phyloP scores from a whole-genome alignment of 1,140 invertebrate species.

The Penaeus indicus region DNA sequence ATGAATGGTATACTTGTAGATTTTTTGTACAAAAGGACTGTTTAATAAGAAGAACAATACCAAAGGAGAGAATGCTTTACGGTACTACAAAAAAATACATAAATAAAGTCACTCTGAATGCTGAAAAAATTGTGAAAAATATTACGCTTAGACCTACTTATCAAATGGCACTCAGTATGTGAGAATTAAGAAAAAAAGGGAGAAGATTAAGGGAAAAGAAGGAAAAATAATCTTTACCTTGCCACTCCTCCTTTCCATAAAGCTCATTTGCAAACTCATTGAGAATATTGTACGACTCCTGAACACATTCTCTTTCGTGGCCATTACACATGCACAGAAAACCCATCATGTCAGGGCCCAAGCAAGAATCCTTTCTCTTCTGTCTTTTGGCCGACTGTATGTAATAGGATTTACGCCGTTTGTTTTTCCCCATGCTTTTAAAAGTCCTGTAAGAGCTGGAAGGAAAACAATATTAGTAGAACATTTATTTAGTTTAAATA shows the following conservation, averaged over 20 bases:
- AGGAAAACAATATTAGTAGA: too few species aligned
- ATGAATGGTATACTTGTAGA: too few species aligned
- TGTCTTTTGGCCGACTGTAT: conserved; percentile 44
- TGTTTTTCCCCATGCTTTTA: conserved; percentile 44
- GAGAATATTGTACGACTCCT: conserved; percentile 42
- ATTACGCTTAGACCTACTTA: too few species aligned
- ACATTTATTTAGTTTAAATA: too few species aligned
- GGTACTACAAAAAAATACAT: too few species aligned
- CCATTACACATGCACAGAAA: conserved; percentile 45
- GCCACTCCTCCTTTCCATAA: conserved; percentile 40
- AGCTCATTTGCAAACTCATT: conserved; percentile 44
- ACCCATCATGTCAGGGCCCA: conserved; percentile 32
- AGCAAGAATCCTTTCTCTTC: conserved; percentile 15
- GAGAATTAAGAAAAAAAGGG: neutral
- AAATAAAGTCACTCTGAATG: too few species aligned
- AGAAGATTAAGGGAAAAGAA: neutral
- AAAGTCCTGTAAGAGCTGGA: neutral
- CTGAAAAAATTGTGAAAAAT: too few species aligned
- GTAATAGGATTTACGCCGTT: conserved; percentile 24
- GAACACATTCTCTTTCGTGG: conserved; percentile 44
- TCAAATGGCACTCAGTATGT: neutral
- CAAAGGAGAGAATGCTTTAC: too few species aligned
- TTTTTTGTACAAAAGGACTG: too few species aligned
- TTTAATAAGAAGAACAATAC: too few species aligned
- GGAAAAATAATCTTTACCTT: conserved; percentile 3